Evolutionary conservation across 2,797 vertebrate species (phyloP).

Genomic region (Acanthopagrus latus): DNA sequence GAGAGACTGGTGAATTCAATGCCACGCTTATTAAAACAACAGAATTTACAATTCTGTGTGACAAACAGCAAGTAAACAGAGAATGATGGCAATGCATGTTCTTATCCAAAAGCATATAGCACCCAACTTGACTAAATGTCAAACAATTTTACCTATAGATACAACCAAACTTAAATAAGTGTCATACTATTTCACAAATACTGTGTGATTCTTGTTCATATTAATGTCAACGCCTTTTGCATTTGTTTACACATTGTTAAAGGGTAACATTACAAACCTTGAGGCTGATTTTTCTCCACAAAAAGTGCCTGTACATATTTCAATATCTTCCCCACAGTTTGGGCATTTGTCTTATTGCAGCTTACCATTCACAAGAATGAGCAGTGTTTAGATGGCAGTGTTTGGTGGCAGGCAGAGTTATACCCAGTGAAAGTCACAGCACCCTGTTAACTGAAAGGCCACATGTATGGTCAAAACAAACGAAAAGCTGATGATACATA

Average conservation of each 20-base stretch:
- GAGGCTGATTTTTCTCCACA: not conserved
- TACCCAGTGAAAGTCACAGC: constrained; percentile 56
- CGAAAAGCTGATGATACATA: constrained; percentile 58
- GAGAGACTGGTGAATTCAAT: not conserved
- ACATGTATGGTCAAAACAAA: constrained; percentile 69
- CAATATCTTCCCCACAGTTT: not conserved
- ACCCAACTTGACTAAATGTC: not conserved
- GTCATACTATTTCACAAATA: too few relatives aligned
- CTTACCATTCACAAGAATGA: constrained; percentile 11
- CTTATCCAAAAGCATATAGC: not conserved
- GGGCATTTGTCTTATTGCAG: not conserved
- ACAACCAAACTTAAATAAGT: not conserved
- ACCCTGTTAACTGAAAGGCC: constrained; percentile 64
- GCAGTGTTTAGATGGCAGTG: not conserved
- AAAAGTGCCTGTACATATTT: not conserved
- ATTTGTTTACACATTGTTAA: not conserved
- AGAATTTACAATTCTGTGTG: not conserved
- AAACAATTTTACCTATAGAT: not conserved
- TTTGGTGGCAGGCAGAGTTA: not conserved
- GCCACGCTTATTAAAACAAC: not conserved
- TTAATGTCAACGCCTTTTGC: not conserved
- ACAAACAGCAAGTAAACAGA: not conserved
- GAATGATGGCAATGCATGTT: not conserved
- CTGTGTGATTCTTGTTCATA: not conserved
- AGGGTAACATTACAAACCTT: not conserved